A percentile compares a stretch with the other conserved stretches of the same genome.
These are phyloP conservation scores for Drosophila nigrodunni DNA, from an alignment of 1,140 invertebrate genomes.

Conservation along the genomic window DNA sequence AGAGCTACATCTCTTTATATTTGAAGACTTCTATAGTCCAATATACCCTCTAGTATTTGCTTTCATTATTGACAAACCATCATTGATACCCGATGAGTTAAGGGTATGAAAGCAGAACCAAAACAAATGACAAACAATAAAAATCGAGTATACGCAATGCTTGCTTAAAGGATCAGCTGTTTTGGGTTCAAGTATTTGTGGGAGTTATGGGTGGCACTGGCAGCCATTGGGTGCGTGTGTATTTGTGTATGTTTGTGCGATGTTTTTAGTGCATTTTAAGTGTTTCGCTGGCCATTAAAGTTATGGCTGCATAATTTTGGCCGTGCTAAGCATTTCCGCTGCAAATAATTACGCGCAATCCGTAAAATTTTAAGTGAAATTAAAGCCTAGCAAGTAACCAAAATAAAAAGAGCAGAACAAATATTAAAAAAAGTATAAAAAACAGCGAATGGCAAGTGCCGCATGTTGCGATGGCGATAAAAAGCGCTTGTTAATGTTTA, in stretches of 20 bases:
- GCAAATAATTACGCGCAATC: conserved; percentile 59
- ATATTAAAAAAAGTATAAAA: conserved; percentile 24
- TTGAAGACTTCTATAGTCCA: too few relatives aligned
- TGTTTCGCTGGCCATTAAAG: conserved; percentile 53
- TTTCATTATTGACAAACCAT: neutral
- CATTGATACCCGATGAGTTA: neutral
- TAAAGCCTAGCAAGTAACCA: conserved; percentile 41
- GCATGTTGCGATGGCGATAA: conserved; percentile 53
- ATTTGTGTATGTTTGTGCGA: conserved; percentile 39
- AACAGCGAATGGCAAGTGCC: conserved; percentile 26
- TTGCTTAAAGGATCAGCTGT: conserved; percentile 70
- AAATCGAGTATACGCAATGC: conserved; percentile 79
- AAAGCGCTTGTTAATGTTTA: conserved; percentile 71
- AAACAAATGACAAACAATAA: conserved; percentile 77
- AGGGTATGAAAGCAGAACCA: conserved; percentile 19
- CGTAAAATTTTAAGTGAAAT: conserved; percentile 43
- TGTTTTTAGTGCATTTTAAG: conserved; percentile 63
- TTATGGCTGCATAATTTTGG: conserved; percentile 70
- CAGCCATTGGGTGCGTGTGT: conserved; percentile 22
- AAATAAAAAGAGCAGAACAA: conserved; percentile 22
- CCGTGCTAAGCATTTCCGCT: conserved; percentile 59
- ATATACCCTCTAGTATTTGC: neutral
- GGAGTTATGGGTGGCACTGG: neutral
- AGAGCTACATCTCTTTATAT: too few relatives aligned
- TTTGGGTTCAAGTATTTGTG: conserved; percentile 21